Percentiles rank a stretch among this genome's conserved stretches.
Evolutionary conservation across 2,113 vertebrate species (phyloP).

Genomic region (Catharus fuscescens): DNA sequence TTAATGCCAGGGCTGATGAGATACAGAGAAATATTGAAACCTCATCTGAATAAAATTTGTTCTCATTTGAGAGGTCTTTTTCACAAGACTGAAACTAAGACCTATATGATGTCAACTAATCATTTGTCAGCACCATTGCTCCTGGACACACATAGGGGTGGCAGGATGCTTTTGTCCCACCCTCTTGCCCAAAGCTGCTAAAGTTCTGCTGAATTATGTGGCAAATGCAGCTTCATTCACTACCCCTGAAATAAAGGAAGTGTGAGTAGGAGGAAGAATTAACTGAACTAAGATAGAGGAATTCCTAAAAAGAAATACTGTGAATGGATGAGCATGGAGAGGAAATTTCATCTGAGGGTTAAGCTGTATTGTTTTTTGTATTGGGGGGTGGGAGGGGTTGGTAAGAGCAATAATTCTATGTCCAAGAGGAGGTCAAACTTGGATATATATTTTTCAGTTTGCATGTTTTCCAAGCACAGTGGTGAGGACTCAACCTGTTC

Average conservation of each 20-base stretch:
- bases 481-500: neutral
- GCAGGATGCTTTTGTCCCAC: neutral
- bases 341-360: neutral
- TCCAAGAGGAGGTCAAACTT: neutral
- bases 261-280: neutral
- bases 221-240: neutral
- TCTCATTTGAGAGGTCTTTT: neutral
- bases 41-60: neutral
- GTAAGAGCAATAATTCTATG: neutral
- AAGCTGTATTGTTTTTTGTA: neutral
- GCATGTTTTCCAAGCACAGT: neutral
- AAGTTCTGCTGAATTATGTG: neutral
- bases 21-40: neutral
- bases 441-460: neutral
- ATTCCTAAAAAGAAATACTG: neutral
- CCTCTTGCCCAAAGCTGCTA: neutral
- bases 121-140: neutral
- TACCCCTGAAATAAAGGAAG: neutral
- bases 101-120: neutral
- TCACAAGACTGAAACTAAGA: neutral
- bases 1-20: neutral
- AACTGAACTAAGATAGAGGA: neutral
- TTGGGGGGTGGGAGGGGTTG: rapidly evolving
- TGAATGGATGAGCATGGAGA: neutral
- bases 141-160: neutral